Base-by-base conservation (phyloP, 2,113 vertebrate species). In the Stigmatopora nigra region DNA sequence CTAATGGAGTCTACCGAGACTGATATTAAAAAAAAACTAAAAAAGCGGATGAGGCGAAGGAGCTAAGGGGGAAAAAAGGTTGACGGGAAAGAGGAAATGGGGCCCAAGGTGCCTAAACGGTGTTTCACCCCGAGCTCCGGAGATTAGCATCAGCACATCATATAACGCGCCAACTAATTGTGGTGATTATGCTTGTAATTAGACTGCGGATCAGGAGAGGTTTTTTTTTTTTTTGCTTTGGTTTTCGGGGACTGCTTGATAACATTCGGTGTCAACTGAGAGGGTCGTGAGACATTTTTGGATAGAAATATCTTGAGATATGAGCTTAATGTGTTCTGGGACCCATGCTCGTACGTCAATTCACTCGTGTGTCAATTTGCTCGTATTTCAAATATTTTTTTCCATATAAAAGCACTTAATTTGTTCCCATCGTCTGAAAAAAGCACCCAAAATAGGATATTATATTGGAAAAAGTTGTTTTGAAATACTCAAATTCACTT, bases 11-110 rank as follows among this genome's bases (percentile, higher is more conserved):
- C 82, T 74, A 75, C 72, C 63, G 83, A 88, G 88, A 88, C 76
- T 84, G 85, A 84, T 87, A 88, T 87, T 88, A 87, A 79, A 85
- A 83, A 36, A 51, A 84, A 86, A 88, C 86, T 88, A 87, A 79
- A 85, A 83, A 36, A 51, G 63, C 64, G 85, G 76, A 82, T 69
- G 75, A 80, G 79, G 78, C 76, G 63, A 25, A n/a, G n/a, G n/a
- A n/a, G n/a, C n/a, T n/a, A n/a, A n/a, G n/a, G 38, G 19, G 36
- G 53, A 45, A 19, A 3, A 31, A 36, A 61, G 70, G 59, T 60
- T 31, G 71, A 55, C 68, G 65, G 70, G 63, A 67, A 66, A 64
- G 59, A 62, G 46, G 65, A 62, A 64, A 82, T 64, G 41, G 63
- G 81, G 73, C 78, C 76, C 78, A 76, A 80, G 65, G 75, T 86